A percentile compares a stretch with the other conserved stretches of the same genome.
phyloP scores from a whole-genome alignment of 2,113 vertebrate genomes.

The Myanophis thanlyinensis region DNA sequence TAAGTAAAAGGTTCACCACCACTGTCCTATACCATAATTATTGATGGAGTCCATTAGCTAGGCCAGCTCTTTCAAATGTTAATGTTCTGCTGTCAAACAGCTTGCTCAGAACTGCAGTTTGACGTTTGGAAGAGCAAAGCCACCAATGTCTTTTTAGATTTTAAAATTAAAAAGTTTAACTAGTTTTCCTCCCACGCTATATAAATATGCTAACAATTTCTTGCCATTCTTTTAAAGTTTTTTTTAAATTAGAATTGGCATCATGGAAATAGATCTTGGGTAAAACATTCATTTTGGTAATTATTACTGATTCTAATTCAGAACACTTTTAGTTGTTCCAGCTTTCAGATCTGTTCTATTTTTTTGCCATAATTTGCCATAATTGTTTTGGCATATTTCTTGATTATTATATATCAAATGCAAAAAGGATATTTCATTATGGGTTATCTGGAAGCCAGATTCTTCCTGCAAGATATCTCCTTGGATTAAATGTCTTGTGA shows the following conservation, averaged over 20 bases:
- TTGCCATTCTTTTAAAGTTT: background rate
- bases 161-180: background rate
- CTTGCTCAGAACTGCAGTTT: background rate
- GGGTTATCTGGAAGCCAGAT: background rate
- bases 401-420: background rate
- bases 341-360: background rate
- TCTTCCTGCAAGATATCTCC: background rate
- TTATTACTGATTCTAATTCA: background rate
- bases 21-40: background rate
- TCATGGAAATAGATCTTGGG: background rate
- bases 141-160: background rate
- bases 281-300: background rate
- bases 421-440: background rate
- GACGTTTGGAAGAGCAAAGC: background rate
- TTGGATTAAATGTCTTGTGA: background rate
- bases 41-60: background rate
- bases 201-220: background rate
- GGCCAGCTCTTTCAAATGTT: background rate
- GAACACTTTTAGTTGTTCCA: background rate
- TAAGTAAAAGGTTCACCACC: too few species aligned
- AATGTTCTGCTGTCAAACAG: background rate
- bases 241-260: background rate
- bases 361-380: background rate
- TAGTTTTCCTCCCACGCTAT: background rate
- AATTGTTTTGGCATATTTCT: background rate